phyloP scores from a whole-genome alignment of 2,797 vertebrate genomes.

The Halcyon leucocephala region DNA sequence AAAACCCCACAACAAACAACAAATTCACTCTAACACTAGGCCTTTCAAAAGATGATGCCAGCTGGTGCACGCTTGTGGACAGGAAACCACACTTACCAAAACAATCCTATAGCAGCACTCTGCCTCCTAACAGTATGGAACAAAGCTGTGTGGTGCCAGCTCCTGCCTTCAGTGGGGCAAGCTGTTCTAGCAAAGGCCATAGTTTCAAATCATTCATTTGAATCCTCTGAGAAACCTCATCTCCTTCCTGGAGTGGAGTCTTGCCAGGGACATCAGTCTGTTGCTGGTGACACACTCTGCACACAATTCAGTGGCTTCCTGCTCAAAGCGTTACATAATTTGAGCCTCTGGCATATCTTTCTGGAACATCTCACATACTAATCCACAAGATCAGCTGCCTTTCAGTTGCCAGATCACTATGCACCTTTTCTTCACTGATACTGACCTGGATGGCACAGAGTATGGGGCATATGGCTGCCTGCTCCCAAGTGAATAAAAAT shows the following conservation, averaged over 20 bases:
- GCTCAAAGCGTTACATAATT: slow-evolving; percentile 47
- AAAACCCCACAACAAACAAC: neutral
- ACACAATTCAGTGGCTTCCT: slow-evolving; percentile 24
- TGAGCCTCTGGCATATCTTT: slow-evolving; percentile 28
- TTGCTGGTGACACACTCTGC: slow-evolving; percentile 30
- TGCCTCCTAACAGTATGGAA: neutral
- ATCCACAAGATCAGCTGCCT: neutral
- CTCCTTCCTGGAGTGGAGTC: slow-evolving; percentile 53
- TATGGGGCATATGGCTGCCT: neutral
- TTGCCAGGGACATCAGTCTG: slow-evolving; percentile 60
- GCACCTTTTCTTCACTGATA: neutral
- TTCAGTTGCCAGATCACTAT: neutral
- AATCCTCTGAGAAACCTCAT: slow-evolving; percentile 26
- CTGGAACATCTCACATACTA: slow-evolving; percentile 5
- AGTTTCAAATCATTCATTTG: neutral
- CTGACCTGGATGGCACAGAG: neutral
- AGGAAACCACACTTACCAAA: neutral
- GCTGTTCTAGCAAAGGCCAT: neutral
- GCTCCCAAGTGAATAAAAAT: neutral
- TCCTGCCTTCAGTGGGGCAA: neutral
- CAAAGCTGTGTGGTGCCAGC: neutral
- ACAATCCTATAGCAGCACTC: neutral
- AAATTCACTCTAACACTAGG: neutral
- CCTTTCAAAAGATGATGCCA: neutral
- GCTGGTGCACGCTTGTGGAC: neutral